These are phyloP conservation scores for Drosophila trapezifrons DNA, from an alignment of 1,140 invertebrate species.

Conservation along the genomic window DNA sequence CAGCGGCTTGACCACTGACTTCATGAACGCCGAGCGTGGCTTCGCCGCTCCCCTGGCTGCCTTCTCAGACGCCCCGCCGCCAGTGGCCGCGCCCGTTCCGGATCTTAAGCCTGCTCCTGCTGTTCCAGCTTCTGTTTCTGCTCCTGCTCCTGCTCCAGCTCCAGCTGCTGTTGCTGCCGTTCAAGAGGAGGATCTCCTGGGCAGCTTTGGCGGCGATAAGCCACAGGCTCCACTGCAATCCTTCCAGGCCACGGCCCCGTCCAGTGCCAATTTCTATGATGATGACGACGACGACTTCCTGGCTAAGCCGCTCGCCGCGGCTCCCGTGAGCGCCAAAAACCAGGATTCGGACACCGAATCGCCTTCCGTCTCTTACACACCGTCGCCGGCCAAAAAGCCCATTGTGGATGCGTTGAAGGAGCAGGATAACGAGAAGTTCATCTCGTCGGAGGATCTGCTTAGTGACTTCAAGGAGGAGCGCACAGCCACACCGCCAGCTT, in stretches of 20 bases:
- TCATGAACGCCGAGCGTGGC: slow-evolving; percentile 78
- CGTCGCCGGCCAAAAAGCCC: slow-evolving; percentile 79
- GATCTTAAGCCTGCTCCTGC: not conserved
- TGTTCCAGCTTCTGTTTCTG: not conserved
- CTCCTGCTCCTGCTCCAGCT: not conserved
- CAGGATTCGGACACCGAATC: slow-evolving; percentile 77
- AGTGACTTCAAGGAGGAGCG: slow-evolving; percentile 81
- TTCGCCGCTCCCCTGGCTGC: slow-evolving; percentile 22
- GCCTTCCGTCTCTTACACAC: slow-evolving; percentile 74
- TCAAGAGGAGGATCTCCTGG: slow-evolving; percentile 55
- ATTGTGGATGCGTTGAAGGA: slow-evolving; percentile 78
- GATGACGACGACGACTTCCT: slow-evolving; percentile 56
- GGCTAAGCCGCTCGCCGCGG: slow-evolving; percentile 38
- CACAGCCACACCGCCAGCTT: slow-evolving; percentile 54
- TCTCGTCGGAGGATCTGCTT: slow-evolving; percentile 81
- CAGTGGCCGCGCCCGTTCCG: slow-evolving; percentile 6
- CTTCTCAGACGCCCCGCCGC: slow-evolving; percentile 15
- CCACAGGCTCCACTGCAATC: slow-evolving; percentile 45
- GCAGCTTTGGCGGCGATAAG: slow-evolving; percentile 56
- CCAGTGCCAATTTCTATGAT: slow-evolving; percentile 51
- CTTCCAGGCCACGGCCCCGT: slow-evolving; percentile 54
- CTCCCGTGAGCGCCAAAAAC: slow-evolving; percentile 47
- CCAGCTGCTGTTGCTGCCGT: slow-evolving; percentile 1
- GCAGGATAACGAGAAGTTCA: slow-evolving; percentile 83
- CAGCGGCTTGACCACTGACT: slow-evolving; percentile 63